Evolutionary conservation across 2,113 vertebrate species (phyloP).

Genomic region (Alosa alosa): DNA sequence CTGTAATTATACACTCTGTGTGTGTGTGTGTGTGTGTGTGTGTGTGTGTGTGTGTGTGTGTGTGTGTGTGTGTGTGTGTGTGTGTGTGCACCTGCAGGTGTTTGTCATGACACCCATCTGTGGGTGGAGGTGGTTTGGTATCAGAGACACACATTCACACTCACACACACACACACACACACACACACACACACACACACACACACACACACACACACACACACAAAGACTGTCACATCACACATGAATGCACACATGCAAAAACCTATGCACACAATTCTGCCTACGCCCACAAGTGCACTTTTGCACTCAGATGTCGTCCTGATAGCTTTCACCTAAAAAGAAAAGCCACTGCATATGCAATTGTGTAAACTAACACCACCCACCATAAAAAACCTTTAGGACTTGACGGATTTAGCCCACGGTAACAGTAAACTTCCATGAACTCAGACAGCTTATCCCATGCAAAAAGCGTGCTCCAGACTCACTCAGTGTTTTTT

Average conservation of each 20-base stretch:
- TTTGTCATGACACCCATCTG: conserved; percentile 32
- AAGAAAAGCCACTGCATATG: neutral
- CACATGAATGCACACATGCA: conserved; percentile 13
- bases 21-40: too few relatives aligned
- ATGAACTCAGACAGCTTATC: neutral
- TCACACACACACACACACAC: conserved; percentile 27
- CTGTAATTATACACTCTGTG: neutral
- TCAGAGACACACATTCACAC: conserved; percentile 36
- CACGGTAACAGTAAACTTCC: conserved; percentile 1
- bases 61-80: conserved; percentile 49
- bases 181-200: neutral
- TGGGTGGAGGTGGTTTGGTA: neutral
- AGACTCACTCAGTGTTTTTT: neutral
- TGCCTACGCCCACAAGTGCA: neutral
- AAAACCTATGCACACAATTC: neutral
- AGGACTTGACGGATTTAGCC: neutral
- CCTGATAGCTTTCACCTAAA: neutral
- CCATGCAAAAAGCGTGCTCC: neutral
- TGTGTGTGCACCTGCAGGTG: conserved; percentile 24
- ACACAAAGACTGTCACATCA: neutral
- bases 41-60: conserved; percentile 42
- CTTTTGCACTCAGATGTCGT: neutral
- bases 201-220: neutral
- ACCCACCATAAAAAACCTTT: neutral
- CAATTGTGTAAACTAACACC: neutral